Percentiles rank a stretch among this genome's conserved stretches.
Evolutionary conservation across 2,888 invertebrate species (phyloP).

Genomic region (Mactromeris polynyma): DNA sequence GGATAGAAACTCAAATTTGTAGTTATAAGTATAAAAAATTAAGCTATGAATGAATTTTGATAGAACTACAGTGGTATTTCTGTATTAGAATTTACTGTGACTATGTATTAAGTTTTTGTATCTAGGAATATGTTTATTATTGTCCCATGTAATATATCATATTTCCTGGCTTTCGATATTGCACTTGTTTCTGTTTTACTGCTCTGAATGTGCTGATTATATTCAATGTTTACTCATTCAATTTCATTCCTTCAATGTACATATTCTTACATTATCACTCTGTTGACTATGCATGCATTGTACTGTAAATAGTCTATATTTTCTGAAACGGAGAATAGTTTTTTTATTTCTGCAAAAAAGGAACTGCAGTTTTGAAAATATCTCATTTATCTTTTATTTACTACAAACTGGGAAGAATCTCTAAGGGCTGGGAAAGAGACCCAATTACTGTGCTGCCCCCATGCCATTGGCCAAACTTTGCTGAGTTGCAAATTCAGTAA

Average conservation of each 20-base stretch:
- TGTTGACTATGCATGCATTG: not conserved
- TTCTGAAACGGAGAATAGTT: too few relatives aligned
- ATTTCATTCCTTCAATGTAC: not conserved
- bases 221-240: not conserved
- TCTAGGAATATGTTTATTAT: not conserved
- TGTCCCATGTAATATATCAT: not conserved
- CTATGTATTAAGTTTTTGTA: not conserved
- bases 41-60: not conserved
- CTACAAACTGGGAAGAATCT: too few relatives aligned
- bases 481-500: too few relatives aligned
- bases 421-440: too few relatives aligned
- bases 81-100: not conserved
- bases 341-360: too few relatives aligned
- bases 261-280: not conserved
- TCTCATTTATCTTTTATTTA: too few relatives aligned
- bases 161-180: constrained; percentile 6
- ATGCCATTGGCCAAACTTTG: too few relatives aligned
- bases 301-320: not conserved
- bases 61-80: not conserved
- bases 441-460: too few relatives aligned
- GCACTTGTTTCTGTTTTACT: not conserved
- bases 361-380: too few relatives aligned
- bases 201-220: constrained; percentile 2
- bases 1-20: too few relatives aligned
- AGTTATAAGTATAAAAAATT: not conserved